Conservation (phyloP, 30 jellyfish, hydroid and myxozoan species). For the Pseudorhiza aurosa region DNA sequence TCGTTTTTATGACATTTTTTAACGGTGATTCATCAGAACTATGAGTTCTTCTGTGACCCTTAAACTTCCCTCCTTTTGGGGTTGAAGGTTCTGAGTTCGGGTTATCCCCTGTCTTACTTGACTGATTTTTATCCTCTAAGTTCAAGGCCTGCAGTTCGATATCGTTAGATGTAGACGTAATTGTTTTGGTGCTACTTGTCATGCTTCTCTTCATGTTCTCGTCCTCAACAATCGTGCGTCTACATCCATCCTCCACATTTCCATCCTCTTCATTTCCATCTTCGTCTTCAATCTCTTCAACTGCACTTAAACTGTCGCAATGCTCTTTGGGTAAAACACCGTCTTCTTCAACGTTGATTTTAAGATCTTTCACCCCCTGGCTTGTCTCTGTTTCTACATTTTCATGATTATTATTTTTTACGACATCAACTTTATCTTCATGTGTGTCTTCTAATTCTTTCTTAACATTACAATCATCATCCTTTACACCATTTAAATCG, state of each 20-base stretch:
- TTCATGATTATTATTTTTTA: background rate
- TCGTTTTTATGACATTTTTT: slow-evolving; percentile 36
- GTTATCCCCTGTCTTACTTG: slow-evolving; percentile 30
- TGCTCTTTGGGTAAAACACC: background rate
- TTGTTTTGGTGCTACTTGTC: slow-evolving; percentile 72
- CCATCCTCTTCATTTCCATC: background rate
- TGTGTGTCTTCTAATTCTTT: background rate
- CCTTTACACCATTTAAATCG: background rate
- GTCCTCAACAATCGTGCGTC: background rate
- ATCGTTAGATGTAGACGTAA: slow-evolving; percentile 16
- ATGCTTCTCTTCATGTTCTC: slow-evolving; percentile 52
- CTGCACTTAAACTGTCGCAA: background rate
- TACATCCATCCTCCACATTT: too few species aligned
- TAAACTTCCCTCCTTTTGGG: slow-evolving; percentile 45
- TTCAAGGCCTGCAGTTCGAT: background rate
- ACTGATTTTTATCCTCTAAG: slow-evolving; percentile 12
- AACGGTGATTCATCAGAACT: slow-evolving; percentile 68
- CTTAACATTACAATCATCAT: background rate
- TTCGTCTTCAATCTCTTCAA: background rate
- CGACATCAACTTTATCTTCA: background rate
- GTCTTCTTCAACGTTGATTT: background rate
- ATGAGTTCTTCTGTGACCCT: slow-evolving; percentile 69
- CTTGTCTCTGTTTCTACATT: background rate
- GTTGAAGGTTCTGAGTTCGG: slow-evolving; percentile 66
- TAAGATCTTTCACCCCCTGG: background rate